A percentile compares a stretch with the other conserved stretches of the same genome.
These are phyloP conservation scores for Tribolium freemani DNA, from an alignment of 2,888 invertebrate species.

Conservation along the genomic window DNA sequence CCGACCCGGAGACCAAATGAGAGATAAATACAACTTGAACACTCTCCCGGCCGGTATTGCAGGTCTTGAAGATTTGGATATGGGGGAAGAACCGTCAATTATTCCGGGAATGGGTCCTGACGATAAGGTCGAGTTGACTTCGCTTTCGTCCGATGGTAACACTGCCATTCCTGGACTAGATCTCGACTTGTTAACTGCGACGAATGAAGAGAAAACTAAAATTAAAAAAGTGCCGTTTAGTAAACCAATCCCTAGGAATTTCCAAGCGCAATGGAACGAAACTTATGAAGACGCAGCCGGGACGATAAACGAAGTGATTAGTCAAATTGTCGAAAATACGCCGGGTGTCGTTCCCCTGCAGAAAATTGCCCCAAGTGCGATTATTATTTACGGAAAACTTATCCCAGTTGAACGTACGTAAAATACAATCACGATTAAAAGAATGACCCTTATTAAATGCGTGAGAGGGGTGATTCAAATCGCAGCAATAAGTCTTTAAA, in stretches of 20 bases:
- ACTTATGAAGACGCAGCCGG: constrained; percentile 70
- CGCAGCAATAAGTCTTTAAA: too few relatives aligned
- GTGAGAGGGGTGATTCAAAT: too few relatives aligned
- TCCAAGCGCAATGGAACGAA: constrained; percentile 97
- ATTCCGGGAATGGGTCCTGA: constrained; percentile 99
- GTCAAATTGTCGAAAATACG: constrained; percentile 82
- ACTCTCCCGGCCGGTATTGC: constrained; percentile 87
- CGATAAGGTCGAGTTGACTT: constrained; percentile 86
- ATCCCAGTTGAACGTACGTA: constrained; percentile 78
- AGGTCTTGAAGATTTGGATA: constrained; percentile 80
- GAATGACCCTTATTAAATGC: too few relatives aligned
- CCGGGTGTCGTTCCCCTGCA: constrained; percentile 84
- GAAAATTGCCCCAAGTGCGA: constrained; percentile 84
- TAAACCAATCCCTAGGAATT: constrained; percentile 95
- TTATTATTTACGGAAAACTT: constrained; percentile 87
- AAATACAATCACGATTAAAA: neutral
- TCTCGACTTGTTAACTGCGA: constrained; percentile 76
- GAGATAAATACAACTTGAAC: constrained; percentile 97
- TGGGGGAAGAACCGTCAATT: constrained; percentile 82
- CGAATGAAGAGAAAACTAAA: constrained; percentile 78
- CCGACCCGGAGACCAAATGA: constrained; percentile 97
- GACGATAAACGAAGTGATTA: constrained; percentile 76
- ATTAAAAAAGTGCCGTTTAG: constrained; percentile 92
- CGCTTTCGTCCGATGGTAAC: constrained; percentile 86
- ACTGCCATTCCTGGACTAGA: constrained; percentile 89